These are phyloP conservation scores for Phyllostomus hastatus DNA, from an alignment of 2,113 vertebrate species.

Conservation along the genomic window DNA sequence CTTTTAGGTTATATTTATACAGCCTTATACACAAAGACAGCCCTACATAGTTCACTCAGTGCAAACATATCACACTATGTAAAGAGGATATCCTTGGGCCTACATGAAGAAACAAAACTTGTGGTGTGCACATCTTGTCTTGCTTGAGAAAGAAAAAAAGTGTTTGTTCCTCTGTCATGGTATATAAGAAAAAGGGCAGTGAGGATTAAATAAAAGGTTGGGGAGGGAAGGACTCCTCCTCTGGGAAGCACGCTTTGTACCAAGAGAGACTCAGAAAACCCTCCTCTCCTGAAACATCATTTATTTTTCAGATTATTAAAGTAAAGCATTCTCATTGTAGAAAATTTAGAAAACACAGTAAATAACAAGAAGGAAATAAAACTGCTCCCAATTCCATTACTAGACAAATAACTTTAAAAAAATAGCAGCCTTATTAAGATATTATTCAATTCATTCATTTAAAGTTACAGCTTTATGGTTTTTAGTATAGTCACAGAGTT, in stretches of 20 bases:
- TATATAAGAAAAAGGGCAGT: not conserved
- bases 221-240: not conserved
- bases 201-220: conserved; percentile 2
- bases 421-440: not conserved
- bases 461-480: not conserved
- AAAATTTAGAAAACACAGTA: not conserved
- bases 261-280: not conserved
- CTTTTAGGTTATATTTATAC: not conserved
- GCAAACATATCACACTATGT: not conserved
- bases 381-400: not conserved
- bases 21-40: not conserved
- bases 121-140: not conserved
- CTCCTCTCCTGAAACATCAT: not conserved
- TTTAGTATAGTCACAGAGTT: not conserved
- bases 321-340: not conserved
- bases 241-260: not conserved
- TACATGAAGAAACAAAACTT: not conserved
- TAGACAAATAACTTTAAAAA: not conserved
- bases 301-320: conserved; percentile 1
- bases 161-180: not conserved
- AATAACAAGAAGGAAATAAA: conserved; percentile 14
- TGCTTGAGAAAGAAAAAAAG: not conserved
- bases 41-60: not conserved
- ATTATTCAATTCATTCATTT: not conserved
- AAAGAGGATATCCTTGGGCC: not conserved